These are phyloP conservation scores for Incurvaria masculella DNA, from an alignment of 2,888 invertebrate genomes.

Conservation along the genomic window DNA sequence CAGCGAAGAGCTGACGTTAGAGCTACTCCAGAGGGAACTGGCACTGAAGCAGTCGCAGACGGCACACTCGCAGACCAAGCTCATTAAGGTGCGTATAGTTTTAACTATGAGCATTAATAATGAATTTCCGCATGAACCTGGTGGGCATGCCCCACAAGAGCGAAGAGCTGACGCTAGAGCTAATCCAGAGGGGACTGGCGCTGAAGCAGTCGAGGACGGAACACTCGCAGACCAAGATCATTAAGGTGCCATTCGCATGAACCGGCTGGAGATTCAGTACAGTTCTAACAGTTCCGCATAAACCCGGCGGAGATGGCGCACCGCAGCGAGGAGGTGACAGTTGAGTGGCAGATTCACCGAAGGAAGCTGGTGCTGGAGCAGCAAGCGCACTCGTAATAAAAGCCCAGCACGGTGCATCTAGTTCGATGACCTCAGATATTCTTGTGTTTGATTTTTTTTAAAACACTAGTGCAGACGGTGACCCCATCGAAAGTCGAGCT, in stretches of 20 bases:
- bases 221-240: slow-evolving; percentile 59
- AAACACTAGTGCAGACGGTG: neutral
- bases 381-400: neutral
- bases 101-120: slow-evolving; percentile 29
- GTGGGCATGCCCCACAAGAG: slow-evolving; percentile 43
- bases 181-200: slow-evolving; percentile 55
- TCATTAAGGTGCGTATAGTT: slow-evolving; percentile 60
- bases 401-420: slow-evolving; percentile 9
- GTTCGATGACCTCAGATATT: neutral
- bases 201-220: slow-evolving; percentile 58
- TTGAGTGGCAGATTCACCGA: slow-evolving; percentile 42
- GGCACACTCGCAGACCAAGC: slow-evolving; percentile 59
- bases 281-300: slow-evolving; percentile 41
- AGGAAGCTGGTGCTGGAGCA: slow-evolving; percentile 58
- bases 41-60: slow-evolving; percentile 58
- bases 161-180: slow-evolving; percentile 41
- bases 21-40: slow-evolving; percentile 52
- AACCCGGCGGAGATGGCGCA: slow-evolving; percentile 39
- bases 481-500: too few species aligned
- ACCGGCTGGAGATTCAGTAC: too few species aligned
- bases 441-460: slow-evolving; percentile 11
- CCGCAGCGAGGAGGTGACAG: slow-evolving; percentile 48
- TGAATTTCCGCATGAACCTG: slow-evolving; percentile 42
- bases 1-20: slow-evolving; percentile 47
- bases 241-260: too few species aligned